Percentiles rank a stretch among this genome's conserved stretches.
phyloP scores from a whole-genome alignment of 2,888 invertebrate species.

The Psococerastis gibbosa region DNA sequence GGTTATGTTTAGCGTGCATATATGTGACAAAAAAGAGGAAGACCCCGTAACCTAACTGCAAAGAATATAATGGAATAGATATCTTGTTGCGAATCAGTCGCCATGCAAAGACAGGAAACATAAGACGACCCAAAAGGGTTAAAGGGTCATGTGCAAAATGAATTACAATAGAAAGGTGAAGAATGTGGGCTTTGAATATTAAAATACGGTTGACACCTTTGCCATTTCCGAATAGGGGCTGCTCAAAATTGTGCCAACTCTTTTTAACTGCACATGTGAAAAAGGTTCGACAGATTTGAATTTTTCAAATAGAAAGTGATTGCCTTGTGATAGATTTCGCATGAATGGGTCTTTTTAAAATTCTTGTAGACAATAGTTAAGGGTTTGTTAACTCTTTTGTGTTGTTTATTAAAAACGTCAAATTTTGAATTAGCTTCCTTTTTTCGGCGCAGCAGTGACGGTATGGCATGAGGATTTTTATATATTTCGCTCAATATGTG shows the following conservation, averaged over 20 bases:
- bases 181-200: conserved; percentile 8
- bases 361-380: background rate
- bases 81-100: too few species aligned
- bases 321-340: too few species aligned
- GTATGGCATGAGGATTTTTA: too few species aligned
- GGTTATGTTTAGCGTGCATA: too few species aligned
- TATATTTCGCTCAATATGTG: too few species aligned
- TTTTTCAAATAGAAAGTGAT: too few species aligned
- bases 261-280: background rate
- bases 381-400: conserved; percentile 9
- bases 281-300: background rate
- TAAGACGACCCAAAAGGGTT: too few species aligned
- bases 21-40: too few species aligned
- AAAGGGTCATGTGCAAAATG: background rate
- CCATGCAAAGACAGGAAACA: background rate
- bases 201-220: conserved; percentile 8
- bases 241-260: background rate
- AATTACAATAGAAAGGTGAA: conserved; percentile 5
- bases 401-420: conserved; percentile 10
- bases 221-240: conserved; percentile 2
- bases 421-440: too few species aligned
- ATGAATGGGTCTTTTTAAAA: background rate
- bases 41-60: too few species aligned
- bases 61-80: too few species aligned
- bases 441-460: too few species aligned